phyloP scores from a whole-genome alignment of 2,888 invertebrate genomes.

The Spicauda simplicius region DNA sequence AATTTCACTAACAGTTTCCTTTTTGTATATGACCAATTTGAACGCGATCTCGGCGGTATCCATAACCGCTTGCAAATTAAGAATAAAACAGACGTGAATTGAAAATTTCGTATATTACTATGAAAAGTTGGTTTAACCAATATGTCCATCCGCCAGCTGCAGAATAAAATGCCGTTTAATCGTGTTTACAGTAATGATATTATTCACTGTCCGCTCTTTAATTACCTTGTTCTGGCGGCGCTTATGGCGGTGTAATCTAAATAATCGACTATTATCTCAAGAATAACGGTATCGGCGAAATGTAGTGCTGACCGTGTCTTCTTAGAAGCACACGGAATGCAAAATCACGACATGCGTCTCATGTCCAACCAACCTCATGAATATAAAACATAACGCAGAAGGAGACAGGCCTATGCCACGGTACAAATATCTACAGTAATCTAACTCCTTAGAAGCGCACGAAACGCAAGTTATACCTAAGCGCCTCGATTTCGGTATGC shows the following conservation, averaged over 20 bases:
- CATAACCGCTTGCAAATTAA: not conserved
- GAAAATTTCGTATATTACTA: not conserved
- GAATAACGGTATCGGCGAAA: conserved; percentile 45
- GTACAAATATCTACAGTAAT: too few species aligned
- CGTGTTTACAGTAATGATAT: conserved; percentile 20
- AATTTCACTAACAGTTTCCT: not conserved
- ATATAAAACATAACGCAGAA: conserved; percentile 60
- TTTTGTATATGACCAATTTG: not conserved
- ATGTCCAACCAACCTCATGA: conserved; percentile 56
- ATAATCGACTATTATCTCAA: conserved; percentile 23
- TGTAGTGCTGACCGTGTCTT: conserved; percentile 49
- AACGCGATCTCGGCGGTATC: not conserved
- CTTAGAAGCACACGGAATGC: conserved; percentile 71
- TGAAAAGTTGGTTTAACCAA: not conserved
- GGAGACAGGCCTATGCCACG: conserved; percentile 38
- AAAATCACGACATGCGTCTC: conserved; percentile 67
- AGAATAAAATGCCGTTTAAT: conserved; percentile 22
- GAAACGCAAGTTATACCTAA: too few species aligned
- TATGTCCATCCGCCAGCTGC: conserved; percentile 6
- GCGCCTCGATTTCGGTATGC: too few species aligned
- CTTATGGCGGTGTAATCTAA: conserved; percentile 21
- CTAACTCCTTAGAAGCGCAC: too few species aligned
- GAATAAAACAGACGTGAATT: not conserved
- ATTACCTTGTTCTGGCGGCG: conserved; percentile 26
- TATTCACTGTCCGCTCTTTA: conserved; percentile 25